Base-by-base conservation (phyloP, 2,888 invertebrate genomes). In the Chalcis sispes region DNA sequence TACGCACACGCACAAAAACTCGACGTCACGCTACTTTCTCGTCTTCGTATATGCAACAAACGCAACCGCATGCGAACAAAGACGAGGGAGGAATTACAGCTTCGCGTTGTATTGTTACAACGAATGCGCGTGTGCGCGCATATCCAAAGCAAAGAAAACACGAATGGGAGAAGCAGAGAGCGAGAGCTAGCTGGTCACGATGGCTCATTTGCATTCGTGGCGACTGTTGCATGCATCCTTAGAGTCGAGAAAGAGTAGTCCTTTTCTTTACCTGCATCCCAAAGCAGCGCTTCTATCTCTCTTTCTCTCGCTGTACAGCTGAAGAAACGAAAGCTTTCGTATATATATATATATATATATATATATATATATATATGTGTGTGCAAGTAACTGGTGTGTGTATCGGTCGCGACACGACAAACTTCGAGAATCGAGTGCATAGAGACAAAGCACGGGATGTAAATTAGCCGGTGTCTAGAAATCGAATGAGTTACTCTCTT, bases 171-270 rank as follows among this genome's bases (percentile, higher is more conserved):
- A 69, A 56, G 18, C n/a, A 18, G 40, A 64, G 69, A 64, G 69
- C 32, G 52, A 20, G 58, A 27, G 23, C 18, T 15, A 25, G 40
- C 54, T 29, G 58, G 71, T 75, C 75, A 75, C 75, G 75, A 66
- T 71, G 13, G 59, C 25, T 61, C 42, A 75, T 75, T 75, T 75
- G 75, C 75, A 75, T 75, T 70, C 59, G n/a, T n/a, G 69, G 59
- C 64, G 46, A 13, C 54, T 46, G 66, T 62, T 42, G 50, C 50
- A 58, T n/a, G 36, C 32, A 15, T n/a, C n/a, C n/a, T n/a, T 29
- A 36, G 15, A 56, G 29, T 10, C 40, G 46, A 36, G 15, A 29
- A 18, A 40, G n/a, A n/a, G 66, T 29, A n/a, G 54, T 29, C 46
- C 18, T 32, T 54, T 7, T 32, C 5, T 36, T 32, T 25, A 10